Percentiles rank a stretch among this genome's conserved stretches.
These are phyloP conservation scores for Arizona elegans DNA, from an alignment of 2,113 vertebrate species.

Conservation along the genomic window DNA sequence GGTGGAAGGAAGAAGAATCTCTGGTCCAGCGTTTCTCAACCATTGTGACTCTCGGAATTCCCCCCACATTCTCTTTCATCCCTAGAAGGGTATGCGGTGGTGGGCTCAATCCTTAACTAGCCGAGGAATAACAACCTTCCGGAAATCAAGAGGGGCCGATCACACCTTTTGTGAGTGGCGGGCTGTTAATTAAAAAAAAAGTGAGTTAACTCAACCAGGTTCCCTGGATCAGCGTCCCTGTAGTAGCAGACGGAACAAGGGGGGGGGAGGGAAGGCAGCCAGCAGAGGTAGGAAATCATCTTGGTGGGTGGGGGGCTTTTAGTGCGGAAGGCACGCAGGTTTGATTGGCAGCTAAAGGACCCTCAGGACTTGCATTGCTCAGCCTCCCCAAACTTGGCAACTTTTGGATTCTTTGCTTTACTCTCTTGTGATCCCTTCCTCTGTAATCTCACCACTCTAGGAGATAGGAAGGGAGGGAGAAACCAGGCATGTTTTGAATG, in stretches of 20 bases:
- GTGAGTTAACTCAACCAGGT: background rate
- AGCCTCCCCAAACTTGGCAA: too few species aligned
- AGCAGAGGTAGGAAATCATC: background rate
- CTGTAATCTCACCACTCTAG: background rate
- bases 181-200: background rate
- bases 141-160: background rate
- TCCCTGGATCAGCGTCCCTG: background rate
- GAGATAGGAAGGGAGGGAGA: accelerated
- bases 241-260: background rate
- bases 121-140: background rate
- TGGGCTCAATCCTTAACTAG: background rate
- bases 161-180: background rate
- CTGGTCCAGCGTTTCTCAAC: too few species aligned
- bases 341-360: background rate
- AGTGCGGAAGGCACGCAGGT: background rate
- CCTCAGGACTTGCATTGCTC: background rate
- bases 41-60: background rate
- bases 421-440: background rate
- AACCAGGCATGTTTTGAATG: background rate
- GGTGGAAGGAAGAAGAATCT: background rate
- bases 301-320: background rate
- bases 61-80: background rate
- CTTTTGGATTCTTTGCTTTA: background rate
- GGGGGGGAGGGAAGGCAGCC: background rate
- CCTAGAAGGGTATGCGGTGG: background rate